Evolutionary conservation across 2,888 invertebrate genomes (phyloP), one percentile per base, ranked within the genome.

Genomic region (Toxonevra muliebris): DNA sequence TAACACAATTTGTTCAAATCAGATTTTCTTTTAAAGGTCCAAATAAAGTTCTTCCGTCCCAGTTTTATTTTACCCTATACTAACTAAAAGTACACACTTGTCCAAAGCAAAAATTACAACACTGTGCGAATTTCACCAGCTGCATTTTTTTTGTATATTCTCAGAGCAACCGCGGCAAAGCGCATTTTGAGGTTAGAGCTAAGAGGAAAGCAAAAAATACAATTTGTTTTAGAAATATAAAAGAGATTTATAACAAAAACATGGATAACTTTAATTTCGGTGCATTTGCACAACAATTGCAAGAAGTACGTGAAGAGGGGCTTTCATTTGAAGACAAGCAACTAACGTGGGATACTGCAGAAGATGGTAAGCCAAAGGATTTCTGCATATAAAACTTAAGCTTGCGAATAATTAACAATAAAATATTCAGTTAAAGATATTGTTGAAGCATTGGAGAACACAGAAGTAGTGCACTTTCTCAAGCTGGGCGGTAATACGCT

Each of bases 401-500:
- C 1, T 40, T 43, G 30, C 41, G 2, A 30, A 20, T 30, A 12
- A 30, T 30, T 30, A 30, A 30, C 30, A 30, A 30, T 30, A 7
- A 41, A 52, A 60, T 42, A 15, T 42, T 1, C 53, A 94, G 94
- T 93, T 0, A 87, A 90, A 80, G 88, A 88, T 61, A 91, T 97
- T 4, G 89, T 93, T 5, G 89, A 92, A 15, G 93, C 92, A 0
- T 94, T 98, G 65, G 87, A 90, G 71, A 86, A 88, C 62, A 93
- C 92, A 77, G 84, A 88, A 0, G 86, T 89, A 45, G 87, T 97
- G 66, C 88, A 89, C 64, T 93, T 88, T 74, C 87, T 98, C 8
- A 91, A 94, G 66, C 87, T 98, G 45, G 95, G 96, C 73, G 98
- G 97, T 9, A 98, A 98, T 82, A 97, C 97, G 0, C 86, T 98